Base-by-base conservation (phyloP, 1,140 invertebrate genomes). In the Aphaenogaster floridana region DNA sequence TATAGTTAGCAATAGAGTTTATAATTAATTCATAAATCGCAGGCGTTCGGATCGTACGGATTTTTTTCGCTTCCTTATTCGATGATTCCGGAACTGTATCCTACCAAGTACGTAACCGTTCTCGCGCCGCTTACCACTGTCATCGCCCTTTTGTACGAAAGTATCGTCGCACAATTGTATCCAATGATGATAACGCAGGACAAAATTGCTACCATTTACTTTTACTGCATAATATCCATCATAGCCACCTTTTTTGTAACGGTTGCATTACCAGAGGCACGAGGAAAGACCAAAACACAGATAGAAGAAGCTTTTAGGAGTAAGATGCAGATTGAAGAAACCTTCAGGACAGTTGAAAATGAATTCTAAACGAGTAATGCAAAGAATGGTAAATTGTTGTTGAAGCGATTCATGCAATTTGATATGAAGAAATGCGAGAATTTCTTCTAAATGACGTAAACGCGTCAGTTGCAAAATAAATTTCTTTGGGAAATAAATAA, bases 81-180 rank as follows among this genome's bases (percentile, higher is more conserved):
- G 17, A 86, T 92, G 88, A 86, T 90, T 68, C 86, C 72, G 8
- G 90, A 92, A 86, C n/a, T 92, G n/a, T 92, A 88, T 84, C 79
- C 79, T 48, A 89, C 69, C 17, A 88, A 78, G 69, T 89, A 83
- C 52, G 59, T 92, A 15, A 87, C 85, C 39, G n/a, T 89, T 68
- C 50, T 92, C 4, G 87, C 69, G 6, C 84, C 91, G 2, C 28
- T 88, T 0, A 92, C 90, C 11, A 87, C 28, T 28, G 77, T 28
- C 28, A 28, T 28, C 28, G 7, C 88, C 74, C 36, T 28, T 42
- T 61, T 90, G 11, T 91, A 66, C 17, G 80, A 87, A 45, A 89
- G 88, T 50, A 36, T 63, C 3, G 71, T 64, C 28, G 34, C 90
- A 13, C 87, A 90, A 34, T 61, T 91, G 36, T 93, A 93, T 83